Conservation (phyloP, 1,140 invertebrate species). For the Dendroctonus ponderosae region DNA sequence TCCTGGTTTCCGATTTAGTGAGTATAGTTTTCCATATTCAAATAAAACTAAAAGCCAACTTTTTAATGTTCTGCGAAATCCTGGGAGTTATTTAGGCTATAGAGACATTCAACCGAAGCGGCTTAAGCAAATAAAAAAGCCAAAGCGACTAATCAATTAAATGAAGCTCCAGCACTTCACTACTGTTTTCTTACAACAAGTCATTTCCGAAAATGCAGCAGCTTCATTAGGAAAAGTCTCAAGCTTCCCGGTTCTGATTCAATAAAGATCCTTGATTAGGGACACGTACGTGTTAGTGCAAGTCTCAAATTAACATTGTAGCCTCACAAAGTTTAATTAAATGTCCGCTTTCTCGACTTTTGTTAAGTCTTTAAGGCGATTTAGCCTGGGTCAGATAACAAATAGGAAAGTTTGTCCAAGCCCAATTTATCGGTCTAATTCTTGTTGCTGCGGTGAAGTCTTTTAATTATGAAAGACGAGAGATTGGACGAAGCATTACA, state of each 20-base stretch:
- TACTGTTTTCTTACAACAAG: no score
- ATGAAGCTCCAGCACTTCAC: background rate
- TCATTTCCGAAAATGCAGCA: no score
- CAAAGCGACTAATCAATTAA: background rate
- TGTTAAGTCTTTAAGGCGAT: slow-evolving; percentile 19
- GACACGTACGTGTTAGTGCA: background rate
- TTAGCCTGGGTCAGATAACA: slow-evolving; percentile 12
- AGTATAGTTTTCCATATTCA: slow-evolving; percentile 54
- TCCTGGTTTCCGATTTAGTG: slow-evolving; percentile 98
- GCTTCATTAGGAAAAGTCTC: no score
- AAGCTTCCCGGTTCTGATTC: no score
- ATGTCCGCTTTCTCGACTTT: slow-evolving; percentile 7
- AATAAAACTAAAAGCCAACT: background rate
- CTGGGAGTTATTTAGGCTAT: no score
- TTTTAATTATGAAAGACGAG: background rate
- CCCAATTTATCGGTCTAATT: slow-evolving; percentile 1
- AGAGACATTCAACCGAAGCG: no score
- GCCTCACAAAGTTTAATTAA: slow-evolving; percentile 20
- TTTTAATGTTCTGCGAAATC: background rate
- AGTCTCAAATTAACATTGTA: background rate
- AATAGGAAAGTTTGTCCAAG: slow-evolving; percentile 18
- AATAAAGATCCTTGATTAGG: background rate
- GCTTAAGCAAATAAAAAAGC: background rate
- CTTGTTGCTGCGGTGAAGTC: background rate
- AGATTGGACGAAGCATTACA: no score